Base-by-base conservation (phyloP, 1,140 invertebrate genomes). In the Orius insidiosus region DNA sequence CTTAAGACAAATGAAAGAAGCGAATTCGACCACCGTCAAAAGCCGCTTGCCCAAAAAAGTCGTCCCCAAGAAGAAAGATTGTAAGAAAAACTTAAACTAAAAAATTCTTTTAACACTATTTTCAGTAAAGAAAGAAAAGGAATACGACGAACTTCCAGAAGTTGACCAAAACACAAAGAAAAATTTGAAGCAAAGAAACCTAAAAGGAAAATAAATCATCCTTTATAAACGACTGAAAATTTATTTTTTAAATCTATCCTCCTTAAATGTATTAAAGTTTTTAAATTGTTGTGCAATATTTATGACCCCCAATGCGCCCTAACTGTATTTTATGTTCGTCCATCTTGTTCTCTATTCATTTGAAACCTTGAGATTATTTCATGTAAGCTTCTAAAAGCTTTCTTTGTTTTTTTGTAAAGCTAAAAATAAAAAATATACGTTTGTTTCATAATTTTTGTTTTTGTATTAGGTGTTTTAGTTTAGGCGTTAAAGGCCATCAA, bases 1-100 rank as follows among this genome's bases (percentile, higher is more conserved):
- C 52, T 68, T 90, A 55, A 69, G 73, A 33, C 71, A 78, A 53
- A 70, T 76, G 52, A 70, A 82, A 40, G 85, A 89, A 56, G 65
- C 66, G 35, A 64, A 64, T 42, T 64, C 63, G 45, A 57, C 58
- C 10, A 62, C 64, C 34, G 49, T 53, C 6, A 65, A 64, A 52
- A 63, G 47, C 62, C 65, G 39, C 41, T 51, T 4, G 65, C 67
- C 36, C 57, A 63, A 16, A 65, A 64, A 42, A 55, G 58, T 39
- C 61, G 61, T 11, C 48, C 52, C 3, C 36, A 67, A 64, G 49
- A 68, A 68, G 55, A 66, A 69, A 48, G 57, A 58, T 36, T 45
- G 64, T 63, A 11, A 4, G 35, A n/a, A n/a, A n/a, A n/a, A n/a
- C n/a, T n/a, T n/a, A n/a, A n/a, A n/a, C n/a, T n/a, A n/a, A n/a